These are phyloP conservation scores for Uria aalge DNA, from an alignment of 2,113 vertebrate genomes.

Conservation along the genomic window DNA sequence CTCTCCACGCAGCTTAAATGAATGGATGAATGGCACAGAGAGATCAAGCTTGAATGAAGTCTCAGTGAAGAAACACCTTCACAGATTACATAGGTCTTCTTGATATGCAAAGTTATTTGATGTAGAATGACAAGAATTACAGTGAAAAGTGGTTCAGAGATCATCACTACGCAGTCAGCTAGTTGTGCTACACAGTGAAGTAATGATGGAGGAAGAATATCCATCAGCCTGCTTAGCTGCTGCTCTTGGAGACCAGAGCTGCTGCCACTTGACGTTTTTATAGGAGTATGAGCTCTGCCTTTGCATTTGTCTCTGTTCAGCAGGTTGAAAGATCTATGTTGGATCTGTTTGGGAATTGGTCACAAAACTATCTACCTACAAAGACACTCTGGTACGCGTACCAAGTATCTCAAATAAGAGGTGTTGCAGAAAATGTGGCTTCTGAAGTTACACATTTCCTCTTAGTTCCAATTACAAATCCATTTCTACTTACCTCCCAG, in stretches of 20 bases:
- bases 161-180: neutral
- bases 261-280: neutral
- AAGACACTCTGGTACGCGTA: rapidly evolving
- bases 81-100: neutral
- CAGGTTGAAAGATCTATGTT: neutral
- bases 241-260: neutral
- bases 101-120: neutral
- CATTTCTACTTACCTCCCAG: neutral
- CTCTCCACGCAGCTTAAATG: neutral
- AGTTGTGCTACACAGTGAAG: neutral
- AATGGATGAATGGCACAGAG: neutral
- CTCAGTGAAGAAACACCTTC: neutral
- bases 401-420: neutral
- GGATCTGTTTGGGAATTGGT: neutral
- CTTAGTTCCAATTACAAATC: neutral
- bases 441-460: neutral
- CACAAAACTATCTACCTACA: neutral
- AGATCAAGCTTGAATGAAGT: neutral
- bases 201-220: neutral
- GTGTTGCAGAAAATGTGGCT: neutral
- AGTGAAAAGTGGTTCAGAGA: neutral
- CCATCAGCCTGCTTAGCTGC: neutral
- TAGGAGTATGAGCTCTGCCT: neutral
- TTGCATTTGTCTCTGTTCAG: neutral
- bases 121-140: neutral